Base-by-base conservation (phyloP, 30 jellyfish, hydroid and myxozoan species). In the Calvadosia cruxmelitensis region DNA sequence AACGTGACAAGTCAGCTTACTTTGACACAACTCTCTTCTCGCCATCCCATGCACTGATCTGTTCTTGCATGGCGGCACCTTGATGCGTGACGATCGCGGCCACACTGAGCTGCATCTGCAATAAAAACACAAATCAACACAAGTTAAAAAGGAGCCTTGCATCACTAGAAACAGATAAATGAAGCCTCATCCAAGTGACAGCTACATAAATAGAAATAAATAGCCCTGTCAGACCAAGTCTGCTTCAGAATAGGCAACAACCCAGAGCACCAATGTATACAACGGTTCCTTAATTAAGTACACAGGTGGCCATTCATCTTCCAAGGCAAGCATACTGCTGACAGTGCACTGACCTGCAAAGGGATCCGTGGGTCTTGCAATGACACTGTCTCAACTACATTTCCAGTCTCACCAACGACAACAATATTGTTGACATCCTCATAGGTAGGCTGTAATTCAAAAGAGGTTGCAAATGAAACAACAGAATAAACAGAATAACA, bases 1-100 rank as follows among this genome's bases (percentile, higher is more conserved):
- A 74, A 13, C 2, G 0, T 0, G 53, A 48, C 5, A 10, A 13
- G 20, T 15, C 24, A 3, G 10, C 76, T 50, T 29, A 82, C 88
- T 76, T 89, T 23, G 93, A 36, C 49, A 77, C 79, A 29, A 7
- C 51, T 50, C 86, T 34, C 62, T 79, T 81, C 23, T 89, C 98
- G n/a, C 89, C 94, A 48, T 89, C 93, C 98, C 98, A 89, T 5
- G 96, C 87, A 3, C 85, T 82, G 48, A 87, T 42, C 3, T 57
- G 69, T 23, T 75, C 84, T 69, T 74, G 93, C 92, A 79, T 63
- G 27, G 73, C 12, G 23, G 94, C 92, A 63, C 93, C 94, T 71
- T 87, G 94, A 34, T 79, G 94, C 0, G 84, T 53, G 48, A 87
- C 31, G 3, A 87, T 74, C 29, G 87, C 93, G 63, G 70, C 70